These are phyloP conservation scores for Tenthredo amoena DNA, from an alignment of 2,888 invertebrate species.

Conservation along the genomic window DNA sequence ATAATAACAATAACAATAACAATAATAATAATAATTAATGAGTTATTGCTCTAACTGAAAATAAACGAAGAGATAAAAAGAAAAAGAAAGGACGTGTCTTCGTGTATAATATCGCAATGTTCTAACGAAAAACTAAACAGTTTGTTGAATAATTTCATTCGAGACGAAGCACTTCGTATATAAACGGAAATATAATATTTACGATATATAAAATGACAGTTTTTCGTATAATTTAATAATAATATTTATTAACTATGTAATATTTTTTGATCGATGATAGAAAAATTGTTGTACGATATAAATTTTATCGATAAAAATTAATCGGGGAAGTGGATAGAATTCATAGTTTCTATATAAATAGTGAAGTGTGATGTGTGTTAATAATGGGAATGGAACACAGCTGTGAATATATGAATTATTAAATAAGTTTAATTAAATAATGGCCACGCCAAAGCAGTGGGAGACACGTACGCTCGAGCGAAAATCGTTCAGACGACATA, in stretches of 20 bases:
- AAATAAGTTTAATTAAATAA: background rate
- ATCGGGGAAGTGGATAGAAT: too few relatives aligned
- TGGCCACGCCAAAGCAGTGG: constrained; percentile 62
- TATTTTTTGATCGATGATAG: too few relatives aligned
- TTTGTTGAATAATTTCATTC: background rate
- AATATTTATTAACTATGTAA: too few relatives aligned
- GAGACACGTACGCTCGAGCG: constrained; percentile 66
- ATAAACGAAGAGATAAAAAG: background rate
- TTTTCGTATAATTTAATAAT: background rate
- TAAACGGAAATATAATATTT: background rate
- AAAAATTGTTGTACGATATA: too few relatives aligned
- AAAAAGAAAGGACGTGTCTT: too few relatives aligned
- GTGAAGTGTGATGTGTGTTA: background rate
- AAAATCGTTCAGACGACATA: constrained; percentile 60
- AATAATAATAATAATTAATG: background rate
- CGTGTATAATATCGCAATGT: background rate
- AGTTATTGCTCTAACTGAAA: background rate
- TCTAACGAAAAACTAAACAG: background rate
- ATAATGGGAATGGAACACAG: background rate
- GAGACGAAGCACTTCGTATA: background rate
- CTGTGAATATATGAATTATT: constrained; percentile 1
- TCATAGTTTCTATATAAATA: background rate
- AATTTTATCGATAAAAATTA: too few relatives aligned
- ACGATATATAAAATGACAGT: background rate
- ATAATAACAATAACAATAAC: too few relatives aligned